Evolutionary conservation across 2,113 vertebrate genomes (phyloP), one percentile per base, ranked within the genome.

Genomic region (Pholis gunnellus): DNA sequence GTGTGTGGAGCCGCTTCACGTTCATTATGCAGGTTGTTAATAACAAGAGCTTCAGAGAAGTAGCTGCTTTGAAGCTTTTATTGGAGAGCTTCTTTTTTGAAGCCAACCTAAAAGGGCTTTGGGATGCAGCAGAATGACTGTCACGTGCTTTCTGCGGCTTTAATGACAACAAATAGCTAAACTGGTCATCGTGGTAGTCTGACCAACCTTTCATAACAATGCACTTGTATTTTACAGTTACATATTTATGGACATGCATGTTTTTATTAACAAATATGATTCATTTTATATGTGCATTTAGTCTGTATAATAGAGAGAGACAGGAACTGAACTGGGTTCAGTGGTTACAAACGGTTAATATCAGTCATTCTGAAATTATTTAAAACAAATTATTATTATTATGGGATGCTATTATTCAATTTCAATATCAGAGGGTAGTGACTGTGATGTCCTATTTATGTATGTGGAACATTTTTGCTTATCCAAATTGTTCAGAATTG

Each of bases 1-100:
- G 36, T 81, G 78, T 72, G 87, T 70, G 68, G 56, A 81, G n/a
- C 66, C 56, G 78, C 75, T 77, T 50, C 79, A 10, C 57, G 66
- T 79, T 90, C 82, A 87, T 88, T 88, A 88, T 83, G 74, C 84
- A 64, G 68, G 75, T 82, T 84, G 78, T 81, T 86, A 78, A 88
- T 88, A 60, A 82, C 85, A 85, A 85, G 84, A 72, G 84, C 72
- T 56, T 74, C 64, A 64, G 25, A 81, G 40, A 63, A 68, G 36
- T 52, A 75, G 46, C 61, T 34, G 69, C 88, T 85, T 81, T 88
- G 78, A 89, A 86, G 78, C 69, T 31, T 79, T 88, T 84, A 54
- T 38, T 29, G 27, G n/a, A 57, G 11, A 7, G 38, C 1, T 72
- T 25, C 11, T 27, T 27, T 27, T 85, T 70, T 67, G 10, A 46